Evolutionary conservation across 2,888 invertebrate genomes (phyloP).

Genomic region (Cylloceria caligata): DNA sequence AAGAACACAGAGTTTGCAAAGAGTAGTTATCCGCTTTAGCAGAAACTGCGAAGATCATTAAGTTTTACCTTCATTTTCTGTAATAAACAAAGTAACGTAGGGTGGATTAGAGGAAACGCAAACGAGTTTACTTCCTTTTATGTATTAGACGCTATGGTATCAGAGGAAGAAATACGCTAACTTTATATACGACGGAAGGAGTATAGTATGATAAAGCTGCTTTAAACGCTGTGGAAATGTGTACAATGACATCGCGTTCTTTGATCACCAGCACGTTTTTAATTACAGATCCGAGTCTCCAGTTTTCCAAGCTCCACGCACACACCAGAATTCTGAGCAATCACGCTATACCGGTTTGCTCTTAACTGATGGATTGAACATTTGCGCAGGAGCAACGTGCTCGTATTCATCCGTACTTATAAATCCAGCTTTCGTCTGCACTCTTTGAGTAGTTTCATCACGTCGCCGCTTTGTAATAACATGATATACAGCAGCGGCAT

Average conservation of each 20-base stretch:
- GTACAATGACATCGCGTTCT: conserved; percentile 47
- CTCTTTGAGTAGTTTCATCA: conserved; percentile 54
- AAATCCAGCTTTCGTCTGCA: conserved; percentile 54
- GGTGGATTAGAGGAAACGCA: conserved; percentile 18
- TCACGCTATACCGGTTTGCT: conserved; percentile 46
- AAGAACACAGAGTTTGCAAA: background rate
- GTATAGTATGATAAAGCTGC: background rate
- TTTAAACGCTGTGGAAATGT: background rate
- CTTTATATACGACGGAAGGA: conserved; percentile 1
- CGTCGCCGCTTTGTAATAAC: conserved; percentile 36
- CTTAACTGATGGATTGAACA: conserved; percentile 25
- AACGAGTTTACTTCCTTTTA: conserved; percentile 26
- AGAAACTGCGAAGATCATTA: background rate
- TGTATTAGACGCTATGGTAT: background rate
- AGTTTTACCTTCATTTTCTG: background rate
- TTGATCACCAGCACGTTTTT: conserved; percentile 65
- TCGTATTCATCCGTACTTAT: conserved; percentile 54
- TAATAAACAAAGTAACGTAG: conserved; percentile 14
- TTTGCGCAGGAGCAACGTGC: conserved; percentile 7
- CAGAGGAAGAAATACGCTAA: conserved; percentile 1
- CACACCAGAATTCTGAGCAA: conserved; percentile 29
- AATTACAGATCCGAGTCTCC: conserved; percentile 58
- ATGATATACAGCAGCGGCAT: background rate
- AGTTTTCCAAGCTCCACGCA: conserved; percentile 27
- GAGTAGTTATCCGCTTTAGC: background rate